Base-by-base conservation (phyloP, 2,113 vertebrate genomes). In the Nibea coibor region DNA sequence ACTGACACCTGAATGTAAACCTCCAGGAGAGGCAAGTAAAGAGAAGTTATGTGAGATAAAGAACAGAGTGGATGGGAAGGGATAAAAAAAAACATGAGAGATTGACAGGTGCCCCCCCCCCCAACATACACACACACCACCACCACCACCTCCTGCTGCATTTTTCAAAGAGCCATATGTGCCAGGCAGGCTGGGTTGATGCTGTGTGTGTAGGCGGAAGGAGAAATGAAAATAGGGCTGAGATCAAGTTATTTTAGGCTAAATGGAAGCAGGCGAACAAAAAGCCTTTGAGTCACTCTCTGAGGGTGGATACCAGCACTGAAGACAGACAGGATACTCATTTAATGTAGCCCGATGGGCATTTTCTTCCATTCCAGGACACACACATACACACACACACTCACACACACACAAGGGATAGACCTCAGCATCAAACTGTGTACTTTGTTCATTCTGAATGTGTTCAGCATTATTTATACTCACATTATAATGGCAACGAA, bases 191-290 rank as follows among this genome's bases (percentile, higher is more conserved):
- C 85, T 88, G 81, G 73, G 72, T 77, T 82, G 87, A 86, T 83
- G 88, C 87, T 78, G 86, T 66, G 87, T 85, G 84, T 90, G 92
- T 91, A 82, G 92, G 92, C 68, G 82, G 88, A 83, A 85, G 85
- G 84, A 92, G 82, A 72, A 91, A 91, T 92, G 84, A 91, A 93
- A 91, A 91, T 91, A 91, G 90, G 90, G 77, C 86, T 91, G 75
- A 90, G 88, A 91, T 91, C 90, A 91, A 92, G 87, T 85, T 93
- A 93, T 93, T 92, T 90, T 90, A 20, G 80, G 87, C 83, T 82
- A 82, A 91, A 91, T 87, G 78, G 80, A 91, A 88, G 82, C 87
- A 65, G 74, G 76, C 22, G 74, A 91, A 89, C 89, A 90, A 91
- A 91, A 90, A 85, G 86, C 79, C 86, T 90, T 93, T 91, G 91